Evolutionary conservation across 2,113 vertebrate genomes (phyloP), one percentile per base, ranked within the genome.

Genomic region (Lynx canadensis): DNA sequence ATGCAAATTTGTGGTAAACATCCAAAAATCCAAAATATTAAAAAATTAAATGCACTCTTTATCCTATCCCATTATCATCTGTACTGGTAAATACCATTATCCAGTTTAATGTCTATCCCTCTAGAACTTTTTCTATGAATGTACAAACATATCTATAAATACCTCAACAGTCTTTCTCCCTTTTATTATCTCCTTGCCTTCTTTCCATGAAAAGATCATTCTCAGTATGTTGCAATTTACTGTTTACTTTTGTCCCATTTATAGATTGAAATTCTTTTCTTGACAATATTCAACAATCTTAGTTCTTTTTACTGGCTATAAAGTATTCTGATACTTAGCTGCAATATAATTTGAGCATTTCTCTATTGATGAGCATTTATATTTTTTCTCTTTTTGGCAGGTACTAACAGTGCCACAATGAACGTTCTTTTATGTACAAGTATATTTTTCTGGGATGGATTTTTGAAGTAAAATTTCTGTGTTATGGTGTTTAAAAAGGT

Each of bases 231-330:
- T 83, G 36, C 7, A 93, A 55, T 68, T 84, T 80, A 48, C 19
- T 69, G 86, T 89, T 83, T 78, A 78, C 21, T 73, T 93, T 73
- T 91, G 29, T 33, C 11, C 16, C 69, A 85, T 89, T 92, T 89
- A 38, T 50, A 88, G 69, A 7, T 65, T 94, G 85, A 88, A 52
- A 76, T 83, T 90, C 63, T 87, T 89, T 87, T 69, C 68, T 73
- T 82, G 10, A 63, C 65, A 65, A 18, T 90, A 55, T 73, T 63
- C 36, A 50, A 18, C 12, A n/a, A 65, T 66, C 79, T 89, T 65
- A 82, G 60, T 71, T 82, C n/a, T 89, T 92, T 92, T 76, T 74
- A 92, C 66, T 83, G 38, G 33, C 38, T 83, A 3, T 83, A 95
- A 91, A 90, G 79, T 91, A 83, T 86, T 82, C 73, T 79, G 66